phyloP scores from a whole-genome alignment of 1,140 invertebrate genomes.

The Saxidomus purpurata region DNA sequence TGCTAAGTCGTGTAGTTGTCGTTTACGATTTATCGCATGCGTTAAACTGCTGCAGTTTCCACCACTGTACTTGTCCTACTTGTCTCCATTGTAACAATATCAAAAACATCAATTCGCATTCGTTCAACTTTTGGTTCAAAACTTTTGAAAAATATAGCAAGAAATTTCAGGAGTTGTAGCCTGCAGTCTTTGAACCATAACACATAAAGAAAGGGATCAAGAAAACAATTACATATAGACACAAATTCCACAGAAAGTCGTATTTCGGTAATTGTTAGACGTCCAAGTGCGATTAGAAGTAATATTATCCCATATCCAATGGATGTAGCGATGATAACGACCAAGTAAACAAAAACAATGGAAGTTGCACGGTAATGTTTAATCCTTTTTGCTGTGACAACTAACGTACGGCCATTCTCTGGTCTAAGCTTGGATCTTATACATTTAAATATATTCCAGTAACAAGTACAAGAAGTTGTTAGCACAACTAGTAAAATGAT shows the following conservation, averaged over 20 bases:
- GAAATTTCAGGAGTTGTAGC: neutral
- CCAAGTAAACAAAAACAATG: neutral
- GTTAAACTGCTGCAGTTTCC: too few species aligned
- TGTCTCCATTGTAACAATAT: conserved; percentile 37
- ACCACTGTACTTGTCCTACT: too few species aligned
- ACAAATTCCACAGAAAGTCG: neutral
- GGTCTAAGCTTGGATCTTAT: neutral
- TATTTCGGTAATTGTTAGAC: neutral
- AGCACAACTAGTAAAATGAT: neutral
- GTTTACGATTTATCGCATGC: too few species aligned
- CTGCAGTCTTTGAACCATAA: conserved; percentile 48
- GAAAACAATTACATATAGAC: neutral
- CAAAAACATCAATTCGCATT: conserved; percentile 31
- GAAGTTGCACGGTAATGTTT: neutral
- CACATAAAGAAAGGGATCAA: conserved; percentile 31
- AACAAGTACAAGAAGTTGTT: neutral
- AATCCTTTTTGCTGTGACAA: neutral
- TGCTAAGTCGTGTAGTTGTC: too few species aligned
- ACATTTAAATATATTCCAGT: neutral
- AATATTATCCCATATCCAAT: neutral
- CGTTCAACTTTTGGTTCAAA: neutral
- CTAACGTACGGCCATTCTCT: neutral
- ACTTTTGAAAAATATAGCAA: neutral
- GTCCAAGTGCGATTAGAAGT: neutral
- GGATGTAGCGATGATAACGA: neutral